Base-by-base conservation (phyloP, 2,113 vertebrate genomes). In the Bubo blakistoni region DNA sequence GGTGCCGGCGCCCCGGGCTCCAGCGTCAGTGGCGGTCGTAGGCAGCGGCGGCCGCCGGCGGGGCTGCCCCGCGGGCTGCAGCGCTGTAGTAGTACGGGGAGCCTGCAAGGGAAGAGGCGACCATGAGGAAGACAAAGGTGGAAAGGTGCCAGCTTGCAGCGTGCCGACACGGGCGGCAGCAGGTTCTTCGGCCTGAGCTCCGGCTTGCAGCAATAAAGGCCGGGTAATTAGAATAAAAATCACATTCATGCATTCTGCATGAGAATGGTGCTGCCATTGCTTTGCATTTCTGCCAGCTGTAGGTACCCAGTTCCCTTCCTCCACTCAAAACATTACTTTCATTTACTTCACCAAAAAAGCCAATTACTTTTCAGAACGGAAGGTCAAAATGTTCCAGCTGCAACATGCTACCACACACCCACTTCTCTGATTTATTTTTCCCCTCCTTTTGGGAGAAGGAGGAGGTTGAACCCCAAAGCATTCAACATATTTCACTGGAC, bases 81-180 rank as follows among this genome's bases (percentile, higher is more conserved):
- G 99, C 98, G 2, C 99, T 99, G 97, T 99, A 99, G 97, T 99
- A 99, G 96, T 99, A 99, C 1, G 99, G 99, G 94, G 99, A 99
- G 49, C 99, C 99, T 99, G 94, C 9, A 91, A 88, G 86, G 91
- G 55, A 97, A 29, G 73, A 97, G 82, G 87, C 10, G 4, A 17
- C 16, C 1, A 1, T 49, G 78, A 89, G 81, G 54, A 90, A 54
- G 29, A 88, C 52, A 79, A 76, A 88, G 20, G 52, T 36, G 86
- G 89, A 80, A 38, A 72, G 42, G 7, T 52, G 70, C 58, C 88
- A 85, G 78, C 59, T 42, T 38, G 19, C 52, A 13, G 67, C 9
- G 2, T 8, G 34, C 38, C 1, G 2, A 16, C 34, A 2, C 1
- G 3, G 27, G 16, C 9, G 3, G 17, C 21, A 36, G 44, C 59